Percentiles rank a stretch among this genome's conserved stretches.
Evolutionary conservation across 2,113 vertebrate species (phyloP).

Genomic region (Corynorhinus townsendii): DNA sequence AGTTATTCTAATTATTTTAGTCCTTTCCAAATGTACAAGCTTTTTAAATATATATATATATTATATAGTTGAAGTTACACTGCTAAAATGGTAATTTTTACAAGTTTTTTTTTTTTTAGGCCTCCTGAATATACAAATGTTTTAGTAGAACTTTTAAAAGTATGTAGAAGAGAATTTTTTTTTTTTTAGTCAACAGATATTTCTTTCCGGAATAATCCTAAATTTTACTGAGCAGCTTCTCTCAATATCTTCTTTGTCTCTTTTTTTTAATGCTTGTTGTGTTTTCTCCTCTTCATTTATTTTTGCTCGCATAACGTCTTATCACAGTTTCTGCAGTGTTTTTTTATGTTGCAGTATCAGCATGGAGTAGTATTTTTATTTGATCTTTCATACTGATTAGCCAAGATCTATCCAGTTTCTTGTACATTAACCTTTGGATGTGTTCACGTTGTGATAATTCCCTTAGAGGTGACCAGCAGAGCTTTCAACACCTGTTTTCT

Average conservation of each 20-base stretch:
- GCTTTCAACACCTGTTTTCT: slow-evolving; percentile 18
- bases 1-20: slow-evolving; percentile 33
- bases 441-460: slow-evolving; percentile 3
- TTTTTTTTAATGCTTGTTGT: background rate
- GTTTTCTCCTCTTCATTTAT: background rate
- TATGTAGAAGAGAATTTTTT: slow-evolving; percentile 7
- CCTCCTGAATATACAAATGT: background rate
- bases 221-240: background rate
- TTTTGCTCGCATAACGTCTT: background rate
- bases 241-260: background rate
- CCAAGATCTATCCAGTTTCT: slow-evolving; percentile 25
- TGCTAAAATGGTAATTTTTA: background rate
- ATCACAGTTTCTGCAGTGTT: background rate
- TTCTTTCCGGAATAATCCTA: background rate
- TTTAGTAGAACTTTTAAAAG: background rate
- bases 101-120: background rate
- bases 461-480: slow-evolving; percentile 14
- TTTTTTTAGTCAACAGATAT: background rate
- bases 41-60: background rate
- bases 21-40: background rate
- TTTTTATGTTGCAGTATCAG: background rate
- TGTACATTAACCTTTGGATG: slow-evolving; percentile 5
- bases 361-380: background rate
- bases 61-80: background rate
- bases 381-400: background rate